Evolutionary conservation across 2,888 invertebrate species (phyloP).

Genomic region (Orchesellides sinensis): DNA sequence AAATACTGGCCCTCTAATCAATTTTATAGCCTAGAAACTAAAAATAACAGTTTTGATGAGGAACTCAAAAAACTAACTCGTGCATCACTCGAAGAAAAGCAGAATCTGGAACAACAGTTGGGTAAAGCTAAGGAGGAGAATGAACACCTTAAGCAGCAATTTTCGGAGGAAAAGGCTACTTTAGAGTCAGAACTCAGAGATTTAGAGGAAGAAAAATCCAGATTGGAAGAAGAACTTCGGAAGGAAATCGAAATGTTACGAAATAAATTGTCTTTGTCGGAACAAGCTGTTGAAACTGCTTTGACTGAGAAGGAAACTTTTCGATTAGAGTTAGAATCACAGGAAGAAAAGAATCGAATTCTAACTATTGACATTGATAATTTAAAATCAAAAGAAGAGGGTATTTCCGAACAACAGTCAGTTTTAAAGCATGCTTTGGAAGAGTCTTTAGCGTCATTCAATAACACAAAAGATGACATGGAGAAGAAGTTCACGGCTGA

Average conservation of each 20-base stretch:
- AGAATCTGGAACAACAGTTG: background rate
- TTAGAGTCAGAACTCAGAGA: background rate
- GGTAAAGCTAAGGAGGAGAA: background rate
- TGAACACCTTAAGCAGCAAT: background rate
- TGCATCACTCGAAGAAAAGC: background rate
- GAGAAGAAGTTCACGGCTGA: conserved; percentile 75
- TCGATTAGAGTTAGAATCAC: conserved; percentile 16
- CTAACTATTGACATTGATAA: conserved; percentile 29
- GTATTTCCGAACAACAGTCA: conserved; percentile 22
- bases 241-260: background rate
- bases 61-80: conserved; percentile 6
- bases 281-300: conserved; percentile 19
- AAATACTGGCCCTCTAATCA: no score
- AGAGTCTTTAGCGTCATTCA: conserved; percentile 76
- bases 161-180: background rate
- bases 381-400: conserved; percentile 40
- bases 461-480: no score
- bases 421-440: conserved; percentile 74
- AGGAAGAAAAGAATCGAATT: conserved; percentile 34
- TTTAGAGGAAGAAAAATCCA: background rate
- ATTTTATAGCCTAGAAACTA: conserved; percentile 23
- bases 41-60: conserved; percentile 33
- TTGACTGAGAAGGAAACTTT: conserved; percentile 27
- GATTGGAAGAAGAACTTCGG: background rate
- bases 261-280: background rate